Evolutionary conservation across 1,140 invertebrate species (phyloP), one percentile per base, ranked within the genome.

Genomic region (Trachelipus rathkii): DNA sequence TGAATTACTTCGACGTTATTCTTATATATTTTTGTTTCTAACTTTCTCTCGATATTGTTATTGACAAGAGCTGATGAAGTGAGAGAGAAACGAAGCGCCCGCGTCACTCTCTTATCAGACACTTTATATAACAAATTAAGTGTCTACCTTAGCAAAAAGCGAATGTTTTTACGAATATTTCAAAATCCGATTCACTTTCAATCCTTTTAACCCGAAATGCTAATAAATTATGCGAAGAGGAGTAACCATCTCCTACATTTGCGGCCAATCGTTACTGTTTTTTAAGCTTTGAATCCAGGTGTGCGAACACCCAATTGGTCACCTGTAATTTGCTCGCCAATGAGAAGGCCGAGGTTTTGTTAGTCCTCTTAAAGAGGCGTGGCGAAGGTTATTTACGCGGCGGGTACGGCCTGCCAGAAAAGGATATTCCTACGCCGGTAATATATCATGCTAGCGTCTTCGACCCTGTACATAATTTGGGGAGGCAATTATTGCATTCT

Each of bases 401-500:
- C 50, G 50, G 50, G 50, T 15, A 60, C 11, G 50, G 50, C 11
- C 50, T 13, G 50, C 50, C 50, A 2, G 50, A 60, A 60, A 60
- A 60, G 50, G 50, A 60, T 33, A 33, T 15, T 60, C 50, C 19
- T 60, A 2, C 11, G 50, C 50, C 19, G 50, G 50, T 8, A 19
- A 60, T 60, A 15, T 60, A 60, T 60, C 50, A 60, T 60, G 50
- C 50, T 13, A 60, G 50, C 50, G 50, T 60, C 50, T 60, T 60
- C 50, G 50, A 19, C 50, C 19, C 11, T 60, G 19, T 60, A 60
- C 50, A 60, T 60, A 60, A 60, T 60, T 60, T 60, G 50, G 50
- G 50, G 50, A 60, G 50, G 50, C 50, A 60, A 60, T 60, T 60
- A 60, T 60, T 60, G 50, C 50, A 60, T 60, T 60, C 50, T 60